These are phyloP conservation scores for Irena cyanogastra DNA, from an alignment of 2,113 vertebrate genomes.

Conservation along the genomic window DNA sequence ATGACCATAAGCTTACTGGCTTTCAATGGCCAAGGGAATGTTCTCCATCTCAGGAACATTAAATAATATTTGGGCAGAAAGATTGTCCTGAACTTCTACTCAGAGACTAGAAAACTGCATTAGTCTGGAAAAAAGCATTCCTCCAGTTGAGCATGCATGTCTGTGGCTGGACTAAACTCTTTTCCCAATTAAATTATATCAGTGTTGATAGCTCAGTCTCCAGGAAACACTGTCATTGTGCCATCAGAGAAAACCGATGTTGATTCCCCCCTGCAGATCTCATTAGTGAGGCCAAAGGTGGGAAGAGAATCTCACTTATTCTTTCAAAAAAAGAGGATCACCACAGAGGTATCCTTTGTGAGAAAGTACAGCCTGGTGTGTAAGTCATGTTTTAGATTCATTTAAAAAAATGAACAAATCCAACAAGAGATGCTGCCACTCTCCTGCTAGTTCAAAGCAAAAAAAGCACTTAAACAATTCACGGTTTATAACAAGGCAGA, in stretches of 20 bases:
- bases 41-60: neutral
- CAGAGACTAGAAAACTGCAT: neutral
- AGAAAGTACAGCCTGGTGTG: neutral
- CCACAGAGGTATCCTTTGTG: neutral
- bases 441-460: conserved; percentile 59
- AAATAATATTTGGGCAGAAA: neutral
- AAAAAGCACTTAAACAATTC: conserved; percentile 55
- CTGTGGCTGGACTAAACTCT: neutral
- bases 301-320: neutral
- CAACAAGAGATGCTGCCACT: conserved; percentile 16
- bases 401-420: neutral
- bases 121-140: neutral
- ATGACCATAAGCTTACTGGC: neutral
- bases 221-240: neutral
- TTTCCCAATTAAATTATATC: neutral
- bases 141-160: neutral
- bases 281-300: neutral
- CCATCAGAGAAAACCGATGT: neutral
- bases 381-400: neutral
- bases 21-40: neutral
- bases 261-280: neutral
- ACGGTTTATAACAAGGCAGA: conserved; percentile 47
- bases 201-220: neutral
- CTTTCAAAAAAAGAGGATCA: neutral
- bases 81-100: neutral